Percentiles rank a stretch among this genome's conserved stretches.
phyloP scores from a whole-genome alignment of 2,113 vertebrate species.

The Lagopus leucura region DNA sequence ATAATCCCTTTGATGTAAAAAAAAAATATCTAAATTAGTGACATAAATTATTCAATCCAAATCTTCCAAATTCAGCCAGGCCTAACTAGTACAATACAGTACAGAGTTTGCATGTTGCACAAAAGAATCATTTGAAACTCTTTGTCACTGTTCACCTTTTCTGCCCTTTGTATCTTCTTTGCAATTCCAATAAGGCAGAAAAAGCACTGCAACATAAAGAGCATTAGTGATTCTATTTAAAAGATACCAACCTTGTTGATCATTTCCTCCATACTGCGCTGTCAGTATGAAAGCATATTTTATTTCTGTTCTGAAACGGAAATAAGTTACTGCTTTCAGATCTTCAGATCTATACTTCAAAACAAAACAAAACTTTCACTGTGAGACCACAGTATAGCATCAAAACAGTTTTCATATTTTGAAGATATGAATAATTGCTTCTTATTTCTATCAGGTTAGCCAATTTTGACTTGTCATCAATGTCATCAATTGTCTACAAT shows the following conservation, averaged over 20 bases:
- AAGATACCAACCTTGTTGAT: constrained; percentile 37
- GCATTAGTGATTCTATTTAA: constrained; percentile 52
- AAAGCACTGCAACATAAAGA: constrained; percentile 34
- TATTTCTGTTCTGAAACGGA: constrained; percentile 1
- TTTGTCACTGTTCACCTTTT: constrained; percentile 34
- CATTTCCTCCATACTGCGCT: not conserved
- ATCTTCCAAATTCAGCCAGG: not conserved
- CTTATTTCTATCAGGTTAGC: not conserved
- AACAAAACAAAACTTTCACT: not conserved
- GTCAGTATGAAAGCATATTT: not conserved
- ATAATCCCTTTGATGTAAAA: not conserved
- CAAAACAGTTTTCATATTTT: not conserved
- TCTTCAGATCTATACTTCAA: not conserved
- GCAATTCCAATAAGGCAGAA: constrained; percentile 54
- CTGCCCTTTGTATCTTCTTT: constrained; percentile 41
- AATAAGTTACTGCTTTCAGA: not conserved
- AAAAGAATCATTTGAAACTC: constrained; percentile 39
- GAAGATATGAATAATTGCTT: not conserved
- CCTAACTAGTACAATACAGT: not conserved
- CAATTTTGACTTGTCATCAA: not conserved
- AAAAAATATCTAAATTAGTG: not conserved
- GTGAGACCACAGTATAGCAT: not conserved
- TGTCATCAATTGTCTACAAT: not conserved
- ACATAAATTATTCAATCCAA: constrained; percentile 16
- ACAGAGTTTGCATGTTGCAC: constrained; percentile 25